Evolutionary conservation across 2,888 invertebrate genomes (phyloP), one percentile per base, ranked within the genome.

Genomic region (Torymus auratus): DNA sequence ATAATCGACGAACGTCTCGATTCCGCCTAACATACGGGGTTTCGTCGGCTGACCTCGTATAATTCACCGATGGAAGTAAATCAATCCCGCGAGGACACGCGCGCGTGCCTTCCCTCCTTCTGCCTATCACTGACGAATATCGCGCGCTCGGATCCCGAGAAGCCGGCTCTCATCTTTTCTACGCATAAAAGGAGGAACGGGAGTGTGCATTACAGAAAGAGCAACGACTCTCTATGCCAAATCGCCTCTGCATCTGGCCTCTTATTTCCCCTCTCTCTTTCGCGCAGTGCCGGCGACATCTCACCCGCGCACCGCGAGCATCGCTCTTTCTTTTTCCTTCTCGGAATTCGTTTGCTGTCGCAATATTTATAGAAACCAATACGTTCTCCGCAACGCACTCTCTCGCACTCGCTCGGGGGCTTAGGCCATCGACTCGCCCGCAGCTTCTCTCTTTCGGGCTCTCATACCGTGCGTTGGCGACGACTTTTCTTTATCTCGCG

Each of bases 311-410:
- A 82, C 72, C 68, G 56, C 58, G 55, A 23, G 73, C 28, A 55
- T 55, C 72, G 53, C 41, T 52, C 64, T 75, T 58, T 79, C 78
- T 80, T 84, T 84, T 85, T 83, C 78, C 79, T 84, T 84, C 83
- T 82, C 61, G 83, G 85, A 86, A 84, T 84, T 80, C 83, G 82
- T 76, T 84, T 73, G 82, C 65, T 82, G 83, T 84, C 85, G 83
- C 83, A 85, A 86, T 87, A 86, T 87, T 87, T 86, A 85, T 86
- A 86, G 85, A 86, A 84, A 83, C 82, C 84, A 85, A 86, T 86
- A 84, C 80, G 72, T 75, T 67, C 55, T 70, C 68, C 53, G 60
- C 41, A 23, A 53, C 58, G n/a, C 50, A 52, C 28, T 12, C 23
- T 23, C 61, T 23, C 61, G 20, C 61, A 12, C 61, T 20, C 61